A percentile compares a stretch with the other conserved stretches of the same genome.
These are phyloP conservation scores for Macrosiphum euphorbiae DNA, from an alignment of 2,888 invertebrate species.

Conservation along the genomic window DNA sequence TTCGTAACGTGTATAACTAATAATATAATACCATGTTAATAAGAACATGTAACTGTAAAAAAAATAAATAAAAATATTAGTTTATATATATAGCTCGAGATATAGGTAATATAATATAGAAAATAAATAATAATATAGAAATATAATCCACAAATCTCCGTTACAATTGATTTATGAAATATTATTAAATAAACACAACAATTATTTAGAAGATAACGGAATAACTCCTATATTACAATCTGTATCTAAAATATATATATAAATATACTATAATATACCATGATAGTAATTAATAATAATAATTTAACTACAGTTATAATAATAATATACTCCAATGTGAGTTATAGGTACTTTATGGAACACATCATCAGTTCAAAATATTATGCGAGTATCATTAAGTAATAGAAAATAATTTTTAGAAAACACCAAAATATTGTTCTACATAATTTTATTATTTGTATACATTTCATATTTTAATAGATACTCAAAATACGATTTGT, in stretches of 20 bases:
- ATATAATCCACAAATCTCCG: not conserved
- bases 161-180: constrained; percentile 31
- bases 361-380: not conserved
- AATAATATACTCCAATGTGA: not conserved
- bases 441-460: not conserved
- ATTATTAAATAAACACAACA: not conserved
- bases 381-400: not conserved
- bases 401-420: not conserved
- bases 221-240: not conserved
- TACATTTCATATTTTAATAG: not conserved
- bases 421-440: not conserved
- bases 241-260: not conserved
- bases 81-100: not conserved
- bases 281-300: not conserved
- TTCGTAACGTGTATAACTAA: constrained; percentile 29
- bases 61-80: not conserved
- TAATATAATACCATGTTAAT: constrained; percentile 45
- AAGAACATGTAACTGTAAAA: not conserved
- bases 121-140: constrained; percentile 10
- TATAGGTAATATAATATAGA: not conserved
- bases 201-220: not conserved
- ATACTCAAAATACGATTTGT: not conserved
- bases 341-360: not conserved
- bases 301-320: not conserved
- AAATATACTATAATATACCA: not conserved